Conservation (phyloP, 2,113 vertebrate genomes). For the Potamarius usumacintae region DNA sequence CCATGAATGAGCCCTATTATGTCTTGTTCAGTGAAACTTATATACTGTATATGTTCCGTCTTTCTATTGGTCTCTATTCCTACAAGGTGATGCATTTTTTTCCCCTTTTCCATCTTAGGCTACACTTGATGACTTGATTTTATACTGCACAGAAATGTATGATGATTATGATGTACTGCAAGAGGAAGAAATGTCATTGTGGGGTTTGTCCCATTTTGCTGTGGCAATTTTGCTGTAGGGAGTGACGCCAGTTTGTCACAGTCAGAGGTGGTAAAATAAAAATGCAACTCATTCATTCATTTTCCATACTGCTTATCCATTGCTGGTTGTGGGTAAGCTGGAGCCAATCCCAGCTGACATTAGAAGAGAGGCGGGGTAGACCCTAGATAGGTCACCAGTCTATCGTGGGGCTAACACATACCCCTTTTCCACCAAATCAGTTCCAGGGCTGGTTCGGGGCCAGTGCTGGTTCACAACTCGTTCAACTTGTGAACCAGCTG, state of each 20-base stretch:
- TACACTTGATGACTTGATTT: slow-evolving; percentile 17
- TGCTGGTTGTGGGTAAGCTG: too few relatives aligned
- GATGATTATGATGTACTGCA: slow-evolving; percentile 14
- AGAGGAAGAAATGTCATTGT: neutral
- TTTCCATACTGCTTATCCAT: too few relatives aligned
- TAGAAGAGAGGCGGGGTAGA: too few relatives aligned
- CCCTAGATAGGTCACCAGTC: too few relatives aligned
- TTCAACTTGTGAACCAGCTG: too few relatives aligned
- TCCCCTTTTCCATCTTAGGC: neutral
- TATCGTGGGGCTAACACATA: too few relatives aligned
- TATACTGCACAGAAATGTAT: slow-evolving; percentile 11
- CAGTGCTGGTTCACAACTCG: too few relatives aligned
- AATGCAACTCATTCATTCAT: too few relatives aligned
- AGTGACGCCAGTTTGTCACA: neutral
- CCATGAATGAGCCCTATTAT: neutral
- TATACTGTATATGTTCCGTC: neutral
- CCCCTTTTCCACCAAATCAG: too few relatives aligned
- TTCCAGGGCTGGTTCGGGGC: too few relatives aligned
- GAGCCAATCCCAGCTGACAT: too few relatives aligned
- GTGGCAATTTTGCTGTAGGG: neutral
- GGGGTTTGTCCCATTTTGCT: neutral
- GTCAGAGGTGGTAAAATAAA: neutral
- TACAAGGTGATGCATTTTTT: neutral
- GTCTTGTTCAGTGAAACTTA: neutral
- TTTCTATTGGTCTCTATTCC: neutral